Base-by-base conservation (phyloP, 2,113 vertebrate genomes). In the Rhinichthys klamathensis region DNA sequence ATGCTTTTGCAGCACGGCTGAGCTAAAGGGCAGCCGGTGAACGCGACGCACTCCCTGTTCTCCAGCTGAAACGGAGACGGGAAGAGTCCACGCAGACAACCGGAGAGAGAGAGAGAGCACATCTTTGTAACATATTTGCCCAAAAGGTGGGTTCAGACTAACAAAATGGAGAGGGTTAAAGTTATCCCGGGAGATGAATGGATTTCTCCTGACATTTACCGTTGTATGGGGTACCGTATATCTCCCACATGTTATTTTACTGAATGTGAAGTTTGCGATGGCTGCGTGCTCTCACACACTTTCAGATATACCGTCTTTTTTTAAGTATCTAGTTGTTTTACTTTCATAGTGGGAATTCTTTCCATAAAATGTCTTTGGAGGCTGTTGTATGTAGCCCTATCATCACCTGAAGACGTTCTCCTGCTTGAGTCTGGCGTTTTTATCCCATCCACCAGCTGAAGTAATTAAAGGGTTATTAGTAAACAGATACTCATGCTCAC, bases 401-500 rank as follows among this genome's bases (percentile, higher is more conserved):
- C 92, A 92, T 93, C 88, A 89, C 85, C 88, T 94, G 92, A 94
- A 92, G 91, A 92, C 89, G 90, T 92, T 92, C 92, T 92, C 92
- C 93, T 93, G 90, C 88, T 92, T 92, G 93, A 92, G 87, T 88
- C 89, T 89, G 89, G 90, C 90, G 90, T 93, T 95, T 94, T 95
- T 92, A 94, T 95, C 94, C 92, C 91, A 85, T 92, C 92, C 93
- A 93, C 93, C 94, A 95, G 93, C 93, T 94, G 94, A 95, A 93
- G 94, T 95, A 94, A 95, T 95, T 95, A 95, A 95, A 95, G 94
- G 93, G 93, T 95, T 94, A 94, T 95, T 95, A 95, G 94, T 94
- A 94, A 94, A 94, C 94, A 95, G 93, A 94, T 94, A 95, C 94
- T 94, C 94, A 94, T 93, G 92, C 94, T 93, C 93, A 91, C 92